phyloP scores from a whole-genome alignment of 2,797 vertebrate species.

The Denticeps clupeoides region DNA sequence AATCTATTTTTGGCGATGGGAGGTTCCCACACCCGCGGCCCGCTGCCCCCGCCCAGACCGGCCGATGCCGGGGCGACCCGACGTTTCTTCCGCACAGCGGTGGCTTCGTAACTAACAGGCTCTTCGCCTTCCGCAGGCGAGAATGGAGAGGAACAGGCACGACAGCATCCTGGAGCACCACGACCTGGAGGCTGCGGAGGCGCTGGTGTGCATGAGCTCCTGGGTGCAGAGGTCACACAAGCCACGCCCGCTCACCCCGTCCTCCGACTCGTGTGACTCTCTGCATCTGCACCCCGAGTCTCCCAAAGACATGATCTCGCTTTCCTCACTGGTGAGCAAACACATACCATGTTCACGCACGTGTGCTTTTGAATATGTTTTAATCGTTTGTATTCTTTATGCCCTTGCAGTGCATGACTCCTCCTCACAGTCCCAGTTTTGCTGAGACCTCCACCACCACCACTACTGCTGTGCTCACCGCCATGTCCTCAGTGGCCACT shows the following conservation, averaged over 20 bases:
- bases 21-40: constrained; percentile 34
- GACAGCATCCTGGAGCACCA: constrained; percentile 76
- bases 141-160: constrained; percentile 65
- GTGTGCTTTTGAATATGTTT: not conserved
- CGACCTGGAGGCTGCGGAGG: constrained; percentile 89
- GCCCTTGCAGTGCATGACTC: constrained; percentile 86
- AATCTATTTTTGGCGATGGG: constrained; percentile 49
- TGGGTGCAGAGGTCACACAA: constrained; percentile 80
- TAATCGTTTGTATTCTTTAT: constrained; percentile 6
- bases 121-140: constrained; percentile 22
- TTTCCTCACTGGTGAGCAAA: constrained; percentile 89
- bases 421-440: constrained; percentile 87
- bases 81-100: no score
- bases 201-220: constrained; percentile 93
- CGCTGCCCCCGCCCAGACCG: constrained; percentile 15
- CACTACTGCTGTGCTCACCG: constrained; percentile 27
- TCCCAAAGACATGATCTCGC: constrained; percentile 76
- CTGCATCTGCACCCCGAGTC: constrained; percentile 55
- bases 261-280: constrained; percentile 86
- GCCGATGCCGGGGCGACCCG: constrained; percentile 12
- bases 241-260: constrained; percentile 83
- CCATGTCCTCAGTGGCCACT: constrained; percentile 17
- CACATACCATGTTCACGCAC: no score
- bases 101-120: no score
- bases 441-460: constrained; percentile 55